Evolutionary conservation across 1,140 invertebrate species (phyloP).

Genomic region (Zaprionus ornatus): DNA sequence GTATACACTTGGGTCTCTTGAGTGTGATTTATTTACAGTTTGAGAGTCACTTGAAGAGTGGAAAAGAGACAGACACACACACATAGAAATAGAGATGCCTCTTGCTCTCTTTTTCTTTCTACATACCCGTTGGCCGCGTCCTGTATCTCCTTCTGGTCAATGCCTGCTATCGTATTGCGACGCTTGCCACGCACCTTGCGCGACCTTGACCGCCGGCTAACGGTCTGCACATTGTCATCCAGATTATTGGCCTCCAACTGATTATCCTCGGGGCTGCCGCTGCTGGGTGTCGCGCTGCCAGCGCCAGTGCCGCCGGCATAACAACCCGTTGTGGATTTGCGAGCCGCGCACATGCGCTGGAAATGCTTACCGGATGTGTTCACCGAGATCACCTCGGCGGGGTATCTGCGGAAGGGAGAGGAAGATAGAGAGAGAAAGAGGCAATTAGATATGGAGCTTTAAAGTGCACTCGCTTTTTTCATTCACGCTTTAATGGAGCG

Average conservation of each 20-base stretch:
- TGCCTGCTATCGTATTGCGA: constrained; percentile 95
- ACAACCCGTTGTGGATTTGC: constrained; percentile 89
- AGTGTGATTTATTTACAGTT: constrained; percentile 58
- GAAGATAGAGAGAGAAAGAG: not conserved
- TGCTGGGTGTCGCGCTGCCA: constrained; percentile 84
- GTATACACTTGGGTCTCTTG: constrained; percentile 27
- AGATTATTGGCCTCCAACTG: constrained; percentile 80
- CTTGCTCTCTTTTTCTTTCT: constrained; percentile 62
- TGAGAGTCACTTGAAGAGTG: constrained; percentile 32
- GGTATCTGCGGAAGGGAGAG: constrained; percentile 87
- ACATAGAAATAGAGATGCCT: constrained; percentile 3
- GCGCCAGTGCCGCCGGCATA: constrained; percentile 54
- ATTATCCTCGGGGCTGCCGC: constrained; percentile 83
- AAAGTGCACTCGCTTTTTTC: constrained; percentile 45
- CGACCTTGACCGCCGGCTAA: constrained; percentile 89
- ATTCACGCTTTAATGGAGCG: constrained; percentile 68
- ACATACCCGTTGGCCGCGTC: constrained; percentile 91
- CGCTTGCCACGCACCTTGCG: constrained; percentile 91
- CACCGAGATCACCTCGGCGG: constrained; percentile 93
- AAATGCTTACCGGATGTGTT: constrained; percentile 94
- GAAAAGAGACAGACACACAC: constrained; percentile 5
- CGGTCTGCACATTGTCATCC: constrained; percentile 85
- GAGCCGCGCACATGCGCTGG: constrained; percentile 92
- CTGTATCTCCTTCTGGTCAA: constrained; percentile 93
- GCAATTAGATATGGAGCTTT: constrained; percentile 22